Base-by-base conservation (phyloP, 2,113 vertebrate genomes). In the Ceyx cyanopectus region DNA sequence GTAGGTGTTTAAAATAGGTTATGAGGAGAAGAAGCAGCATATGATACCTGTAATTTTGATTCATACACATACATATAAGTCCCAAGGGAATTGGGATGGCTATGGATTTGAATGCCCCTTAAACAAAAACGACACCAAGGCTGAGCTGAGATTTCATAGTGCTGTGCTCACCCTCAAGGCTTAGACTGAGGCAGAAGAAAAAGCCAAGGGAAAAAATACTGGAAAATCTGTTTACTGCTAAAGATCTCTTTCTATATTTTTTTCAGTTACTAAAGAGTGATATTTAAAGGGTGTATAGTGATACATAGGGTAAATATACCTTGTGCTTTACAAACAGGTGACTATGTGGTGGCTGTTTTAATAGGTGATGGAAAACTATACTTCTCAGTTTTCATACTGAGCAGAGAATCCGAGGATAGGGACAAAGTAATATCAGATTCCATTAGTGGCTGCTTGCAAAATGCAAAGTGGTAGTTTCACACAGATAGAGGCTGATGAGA, bases 401-500 rank as follows among this genome's bases (percentile, higher is more conserved):
- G 29, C 63, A 81, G 24, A 13, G 43, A 12, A 83, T 81, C 46
- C 83, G 93, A 90, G 65, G 91, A 54, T 95, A 90, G 30, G 77
- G 87, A 84, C 74, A 93, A 93, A 70, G 66, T 81, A 95, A 94
- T 93, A 97, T 93, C 81, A 87, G 68, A 92, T 94, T 95, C 92
- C 56, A 86, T 93, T 96, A 97, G 94, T 46, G 1, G 22, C 76
- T 83, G 65, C 85, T 90, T 87, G 74, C 79, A 95, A 96, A 97
- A 97, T 96, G 91, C 83, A 85, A 94, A 96, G 94, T 63, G 54
- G 61, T 91, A 85, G 83, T 93, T 95, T 93, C 92, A 92, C 70
- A 90, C 90, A 92, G 92, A 87, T 76, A 90, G 87, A 89, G 51
- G 70, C 78, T 97, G 96, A 97, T 97, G 96, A 96, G 95, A 97